Conservation (phyloP, 1,140 invertebrate species). For the Leptonema lineaticorne region DNA sequence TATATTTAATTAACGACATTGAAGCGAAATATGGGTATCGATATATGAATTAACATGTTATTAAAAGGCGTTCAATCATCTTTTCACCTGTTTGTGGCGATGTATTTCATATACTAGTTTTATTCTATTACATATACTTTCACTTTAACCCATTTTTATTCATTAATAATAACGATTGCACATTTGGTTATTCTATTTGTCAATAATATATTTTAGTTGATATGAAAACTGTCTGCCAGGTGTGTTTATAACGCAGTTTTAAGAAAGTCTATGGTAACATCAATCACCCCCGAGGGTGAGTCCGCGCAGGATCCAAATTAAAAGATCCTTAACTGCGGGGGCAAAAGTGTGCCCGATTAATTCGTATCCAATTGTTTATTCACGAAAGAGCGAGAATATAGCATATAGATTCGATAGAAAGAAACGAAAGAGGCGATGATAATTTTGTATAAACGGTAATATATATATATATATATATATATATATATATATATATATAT, state of each 20-base stretch:
- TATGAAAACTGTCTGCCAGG: too few species aligned
- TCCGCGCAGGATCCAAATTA: conserved; percentile 11
- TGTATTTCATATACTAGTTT: not conserved
- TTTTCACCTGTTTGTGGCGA: not conserved
- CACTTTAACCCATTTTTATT: not conserved
- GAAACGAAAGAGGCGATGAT: too few species aligned
- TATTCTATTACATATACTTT: not conserved
- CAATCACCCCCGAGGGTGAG: not conserved
- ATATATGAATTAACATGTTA: conserved; percentile 1
- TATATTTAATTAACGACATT: not conserved
- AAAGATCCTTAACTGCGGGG: conserved; percentile 10
- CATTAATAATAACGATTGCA: too few species aligned
- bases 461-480: too few species aligned
- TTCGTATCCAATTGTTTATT: conserved; percentile 14
- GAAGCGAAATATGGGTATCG: too few species aligned
- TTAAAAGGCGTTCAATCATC: conserved; percentile 9
- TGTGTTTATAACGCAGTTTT: too few species aligned
- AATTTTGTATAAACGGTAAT: too few species aligned
- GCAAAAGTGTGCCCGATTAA: conserved; percentile 11
- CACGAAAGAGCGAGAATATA: not conserved
- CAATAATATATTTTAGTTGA: too few species aligned
- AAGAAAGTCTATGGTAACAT: too few species aligned
- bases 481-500: too few species aligned
- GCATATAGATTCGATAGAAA: too few species aligned
- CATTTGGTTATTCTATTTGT: too few species aligned